Evolutionary conservation across 2,888 invertebrate species (phyloP).

Genomic region (Tromatobia lineatoria): DNA sequence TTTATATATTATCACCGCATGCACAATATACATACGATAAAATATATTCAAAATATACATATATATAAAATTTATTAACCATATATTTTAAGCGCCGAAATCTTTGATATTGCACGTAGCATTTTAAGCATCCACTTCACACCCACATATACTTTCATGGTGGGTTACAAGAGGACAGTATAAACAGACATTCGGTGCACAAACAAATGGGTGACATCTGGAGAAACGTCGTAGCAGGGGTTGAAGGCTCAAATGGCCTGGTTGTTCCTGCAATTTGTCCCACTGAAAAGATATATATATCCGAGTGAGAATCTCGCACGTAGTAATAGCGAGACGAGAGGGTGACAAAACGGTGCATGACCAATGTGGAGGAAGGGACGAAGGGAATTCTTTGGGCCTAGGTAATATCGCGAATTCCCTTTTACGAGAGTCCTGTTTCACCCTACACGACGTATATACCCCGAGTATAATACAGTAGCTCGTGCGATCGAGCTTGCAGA

Average conservation of each 20-base stretch:
- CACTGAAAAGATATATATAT: constrained; percentile 6
- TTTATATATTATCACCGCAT: no score
- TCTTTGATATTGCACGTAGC: no score
- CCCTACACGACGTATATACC: neutral
- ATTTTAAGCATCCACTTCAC: no score
- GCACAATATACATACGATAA: no score
- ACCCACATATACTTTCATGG: no score
- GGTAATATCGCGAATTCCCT: neutral
- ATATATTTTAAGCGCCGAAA: no score
- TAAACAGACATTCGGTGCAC: constrained; percentile 4
- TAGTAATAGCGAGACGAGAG: constrained; percentile 1
- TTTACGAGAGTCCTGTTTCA: neutral
- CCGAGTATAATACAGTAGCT: neutral
- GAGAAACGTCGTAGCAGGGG: neutral
- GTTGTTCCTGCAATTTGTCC: constrained; percentile 31
- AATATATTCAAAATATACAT: no score
- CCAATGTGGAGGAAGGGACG: constrained; percentile 1
- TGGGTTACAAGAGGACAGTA: neutral
- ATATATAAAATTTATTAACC: no score
- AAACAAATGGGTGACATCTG: constrained; percentile 17
- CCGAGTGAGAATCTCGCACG: constrained; percentile 18
- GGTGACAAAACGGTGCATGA: constrained; percentile 25
- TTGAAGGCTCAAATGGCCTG: neutral
- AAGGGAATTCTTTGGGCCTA: neutral
- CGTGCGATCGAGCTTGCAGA: neutral